Percentiles rank a stretch among this genome's conserved stretches.
Conservation (phyloP, 2,113 vertebrate genomes). For the Macaca mulatta region DNA sequence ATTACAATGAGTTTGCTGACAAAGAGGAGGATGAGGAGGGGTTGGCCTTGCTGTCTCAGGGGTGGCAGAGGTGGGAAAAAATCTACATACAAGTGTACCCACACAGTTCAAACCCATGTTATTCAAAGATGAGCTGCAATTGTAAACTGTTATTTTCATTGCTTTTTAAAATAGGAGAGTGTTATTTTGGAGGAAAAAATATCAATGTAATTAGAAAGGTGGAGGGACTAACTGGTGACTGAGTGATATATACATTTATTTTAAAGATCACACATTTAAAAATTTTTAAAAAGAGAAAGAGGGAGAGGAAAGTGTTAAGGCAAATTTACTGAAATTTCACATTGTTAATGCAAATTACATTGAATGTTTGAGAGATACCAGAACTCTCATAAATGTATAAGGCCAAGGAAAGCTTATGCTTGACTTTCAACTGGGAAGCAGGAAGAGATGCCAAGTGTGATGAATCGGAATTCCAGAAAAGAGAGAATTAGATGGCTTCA, state of each 20-base stretch:
- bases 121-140: background rate
- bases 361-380: conserved; percentile 49
- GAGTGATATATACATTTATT: conserved; percentile 27
- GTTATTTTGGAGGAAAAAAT: background rate
- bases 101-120: background rate
- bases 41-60: background rate
- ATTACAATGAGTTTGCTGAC: background rate
- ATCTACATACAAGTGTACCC: background rate
- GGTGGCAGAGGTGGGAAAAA: background rate
- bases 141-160: conserved; percentile 33
- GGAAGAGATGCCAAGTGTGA: background rate
- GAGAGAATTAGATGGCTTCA: conserved; percentile 3
- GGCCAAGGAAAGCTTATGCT: conserved; percentile 18
- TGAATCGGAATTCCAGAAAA: conserved; percentile 27
- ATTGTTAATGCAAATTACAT: conserved; percentile 55
- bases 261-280: conserved; percentile 36
- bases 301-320: background rate
- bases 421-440: conserved; percentile 41
- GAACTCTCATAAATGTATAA: conserved; percentile 16
- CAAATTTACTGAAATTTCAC: conserved; percentile 35
- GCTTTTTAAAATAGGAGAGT: conserved; percentile 7
- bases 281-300: background rate
- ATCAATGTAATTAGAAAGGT: conserved; percentile 18
- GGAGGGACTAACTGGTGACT: background rate
- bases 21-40: background rate